Evolutionary conservation across 2,113 vertebrate species (phyloP), one percentile per base, ranked within the genome.

Genomic region (Tiliqua scincoides): DNA sequence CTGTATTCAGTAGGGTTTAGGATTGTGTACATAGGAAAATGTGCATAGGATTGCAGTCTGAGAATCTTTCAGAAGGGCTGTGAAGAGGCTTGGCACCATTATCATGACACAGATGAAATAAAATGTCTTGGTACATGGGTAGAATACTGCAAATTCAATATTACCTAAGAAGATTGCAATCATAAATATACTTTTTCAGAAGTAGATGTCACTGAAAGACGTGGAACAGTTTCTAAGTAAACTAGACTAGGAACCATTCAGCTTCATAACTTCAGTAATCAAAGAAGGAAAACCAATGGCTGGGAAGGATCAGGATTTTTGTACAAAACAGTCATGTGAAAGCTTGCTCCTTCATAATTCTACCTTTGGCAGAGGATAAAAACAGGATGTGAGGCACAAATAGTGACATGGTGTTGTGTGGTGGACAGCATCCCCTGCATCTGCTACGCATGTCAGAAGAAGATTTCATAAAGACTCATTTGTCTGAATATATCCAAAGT

Each of bases 381-480:
- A 10, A 5, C 74, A 77, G n/a, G 32, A 57, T 65, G 17, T 15
- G 10, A n/a, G 70, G n/a, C 27, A 23, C 14, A 43, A 65, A 65
- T 25, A 11, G 23, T 12, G 35, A 68, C 8, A 61, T 54, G 21
- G 35, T 5, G 23, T 40, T 72, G 20, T 61, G 21, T 62, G 72
- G 37, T 71, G 17, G 21, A 73, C 35, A 62, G 37, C 3, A 6
- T 12, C 21, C 35, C 27, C 35, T 85, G 12, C 43, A 48, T 48
- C 43, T 65, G 67, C n/a, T 78, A n/a, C 63, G 68, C 68, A 57
- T 48, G 79, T 40, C 67, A 61, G 67, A 48, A 70, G 27, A 54
- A 86, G 85, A 72, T 63, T 80, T 67, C 30, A 27, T 63, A 37
- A 80, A 72, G 72, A 62, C 48, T 12, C 23, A 67, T 18, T 86